Percentiles rank a stretch among this genome's conserved stretches.
Conservation (phyloP, 2,113 vertebrate species). For the Alouatta palliata region DNA sequence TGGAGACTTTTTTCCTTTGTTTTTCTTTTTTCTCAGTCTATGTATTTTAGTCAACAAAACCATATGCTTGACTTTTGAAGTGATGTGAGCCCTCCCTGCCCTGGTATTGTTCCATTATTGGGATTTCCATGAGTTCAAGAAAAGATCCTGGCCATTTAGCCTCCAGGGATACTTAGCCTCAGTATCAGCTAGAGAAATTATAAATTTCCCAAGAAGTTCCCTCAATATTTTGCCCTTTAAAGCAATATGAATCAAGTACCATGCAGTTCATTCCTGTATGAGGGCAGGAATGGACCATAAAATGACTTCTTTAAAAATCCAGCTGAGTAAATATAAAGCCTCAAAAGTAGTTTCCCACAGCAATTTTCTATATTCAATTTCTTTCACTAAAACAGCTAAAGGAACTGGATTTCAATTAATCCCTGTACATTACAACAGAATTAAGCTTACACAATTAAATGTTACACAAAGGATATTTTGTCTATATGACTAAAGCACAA, state of each 20-base stretch:
- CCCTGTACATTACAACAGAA: conserved; percentile 13
- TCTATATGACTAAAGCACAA: neutral
- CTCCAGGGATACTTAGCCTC: conserved; percentile 14
- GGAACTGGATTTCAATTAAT: conserved; percentile 54
- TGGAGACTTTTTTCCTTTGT: neutral
- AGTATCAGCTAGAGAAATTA: conserved; percentile 5
- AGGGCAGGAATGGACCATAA: neutral
- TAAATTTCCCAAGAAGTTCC: neutral
- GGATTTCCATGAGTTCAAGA: neutral
- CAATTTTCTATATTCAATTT: conserved; percentile 55
- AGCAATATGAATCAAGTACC: neutral
- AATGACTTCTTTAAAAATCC: conserved; percentile 10
- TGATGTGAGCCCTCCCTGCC: neutral
- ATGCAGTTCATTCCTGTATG: neutral
- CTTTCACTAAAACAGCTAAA: conserved; percentile 30
- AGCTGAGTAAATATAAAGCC: conserved; percentile 18
- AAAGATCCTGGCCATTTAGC: conserved; percentile 38
- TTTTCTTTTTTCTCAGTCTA: neutral
- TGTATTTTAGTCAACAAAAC: neutral
- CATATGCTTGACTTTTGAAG: neutral
- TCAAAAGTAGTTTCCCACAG: conserved; percentile 47
- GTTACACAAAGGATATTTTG: neutral
- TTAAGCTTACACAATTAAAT: conserved; percentile 49
- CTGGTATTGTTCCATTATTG: neutral
- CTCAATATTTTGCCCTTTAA: conserved; percentile 14